These are phyloP conservation scores for Tortrix viridana DNA, from an alignment of 2,888 invertebrate genomes.

Conservation along the genomic window DNA sequence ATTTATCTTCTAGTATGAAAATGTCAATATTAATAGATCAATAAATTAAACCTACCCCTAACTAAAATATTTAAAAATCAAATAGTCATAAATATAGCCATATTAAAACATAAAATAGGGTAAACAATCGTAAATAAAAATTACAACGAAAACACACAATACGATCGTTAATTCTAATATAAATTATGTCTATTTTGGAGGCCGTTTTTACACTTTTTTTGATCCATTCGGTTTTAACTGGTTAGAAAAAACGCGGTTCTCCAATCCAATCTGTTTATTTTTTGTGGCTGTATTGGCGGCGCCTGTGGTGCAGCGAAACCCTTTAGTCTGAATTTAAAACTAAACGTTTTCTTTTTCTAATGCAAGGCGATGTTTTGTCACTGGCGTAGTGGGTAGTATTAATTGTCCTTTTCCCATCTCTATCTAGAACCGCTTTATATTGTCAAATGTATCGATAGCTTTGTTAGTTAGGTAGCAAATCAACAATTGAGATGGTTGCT, in stretches of 20 bases:
- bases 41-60: slow-evolving; percentile 70
- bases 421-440: slow-evolving; percentile 73
- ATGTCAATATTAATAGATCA: slow-evolving; percentile 59
- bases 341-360: slow-evolving; percentile 51
- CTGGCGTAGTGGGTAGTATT: slow-evolving; percentile 51
- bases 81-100: slow-evolving; percentile 72
- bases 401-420: slow-evolving; percentile 73
- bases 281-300: slow-evolving; percentile 66
- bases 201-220: slow-evolving; percentile 78
- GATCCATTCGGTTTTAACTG: slow-evolving; percentile 56
- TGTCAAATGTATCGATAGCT: slow-evolving; percentile 40
- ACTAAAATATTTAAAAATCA: slow-evolving; percentile 64
- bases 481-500: no score
- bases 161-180: slow-evolving; percentile 75
- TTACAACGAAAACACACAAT: slow-evolving; percentile 79
- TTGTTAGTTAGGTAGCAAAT: not conserved
- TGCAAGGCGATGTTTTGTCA: slow-evolving; percentile 45
- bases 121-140: slow-evolving; percentile 84
- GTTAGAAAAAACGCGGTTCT: slow-evolving; percentile 31
- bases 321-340: slow-evolving; percentile 72
- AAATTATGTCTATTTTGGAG: slow-evolving; percentile 80
- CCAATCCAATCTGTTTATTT: slow-evolving; percentile 46
- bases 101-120: slow-evolving; percentile 83
- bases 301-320: slow-evolving; percentile 75
- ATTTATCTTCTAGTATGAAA: slow-evolving; percentile 43